A percentile compares a stretch with the other conserved stretches of the same genome.
These are phyloP conservation scores for Melanotaenia parkinsoni DNA, from an alignment of 2,797 vertebrate species.

Conservation along the genomic window DNA sequence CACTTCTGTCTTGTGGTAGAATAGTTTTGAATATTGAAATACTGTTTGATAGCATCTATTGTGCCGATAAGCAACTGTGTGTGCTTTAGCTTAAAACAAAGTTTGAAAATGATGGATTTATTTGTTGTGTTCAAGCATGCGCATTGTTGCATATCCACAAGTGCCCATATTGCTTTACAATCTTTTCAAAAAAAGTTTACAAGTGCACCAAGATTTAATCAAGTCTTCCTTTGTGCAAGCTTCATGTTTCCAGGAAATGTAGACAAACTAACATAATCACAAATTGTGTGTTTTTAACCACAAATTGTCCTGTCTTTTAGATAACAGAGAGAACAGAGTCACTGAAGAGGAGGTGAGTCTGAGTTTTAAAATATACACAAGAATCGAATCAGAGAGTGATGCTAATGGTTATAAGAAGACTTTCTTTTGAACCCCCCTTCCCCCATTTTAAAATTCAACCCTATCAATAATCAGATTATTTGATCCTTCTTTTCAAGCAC, in stretches of 20 bases:
- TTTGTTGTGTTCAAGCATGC: too few relatives aligned
- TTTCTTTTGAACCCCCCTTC: too few relatives aligned
- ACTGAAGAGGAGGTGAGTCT: constrained; percentile 89
- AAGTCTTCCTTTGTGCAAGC: not conserved
- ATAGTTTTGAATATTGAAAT: not conserved
- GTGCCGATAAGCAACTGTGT: not conserved
- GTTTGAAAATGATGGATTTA: too few relatives aligned
- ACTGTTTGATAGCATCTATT: too few relatives aligned
- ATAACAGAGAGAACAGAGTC: constrained; percentile 88
- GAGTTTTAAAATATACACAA: constrained; percentile 26
- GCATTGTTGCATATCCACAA: too few relatives aligned
- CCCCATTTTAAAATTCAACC: not conserved
- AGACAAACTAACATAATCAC: too few relatives aligned
- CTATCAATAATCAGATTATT: not conserved
- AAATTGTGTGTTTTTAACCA: not conserved
- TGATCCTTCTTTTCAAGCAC: constrained; percentile 59
- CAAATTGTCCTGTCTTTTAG: constrained; percentile 63
- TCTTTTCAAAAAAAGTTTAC: not conserved
- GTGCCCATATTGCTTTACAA: not conserved
- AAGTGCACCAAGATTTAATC: not conserved
- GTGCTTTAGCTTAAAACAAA: not conserved
- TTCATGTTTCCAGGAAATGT: not conserved
- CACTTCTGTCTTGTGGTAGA: too few relatives aligned
- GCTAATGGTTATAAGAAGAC: not conserved
- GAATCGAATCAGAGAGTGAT: not conserved